Conservation (phyloP, 2,888 invertebrate species). For the Dysmachus trigonus region DNA sequence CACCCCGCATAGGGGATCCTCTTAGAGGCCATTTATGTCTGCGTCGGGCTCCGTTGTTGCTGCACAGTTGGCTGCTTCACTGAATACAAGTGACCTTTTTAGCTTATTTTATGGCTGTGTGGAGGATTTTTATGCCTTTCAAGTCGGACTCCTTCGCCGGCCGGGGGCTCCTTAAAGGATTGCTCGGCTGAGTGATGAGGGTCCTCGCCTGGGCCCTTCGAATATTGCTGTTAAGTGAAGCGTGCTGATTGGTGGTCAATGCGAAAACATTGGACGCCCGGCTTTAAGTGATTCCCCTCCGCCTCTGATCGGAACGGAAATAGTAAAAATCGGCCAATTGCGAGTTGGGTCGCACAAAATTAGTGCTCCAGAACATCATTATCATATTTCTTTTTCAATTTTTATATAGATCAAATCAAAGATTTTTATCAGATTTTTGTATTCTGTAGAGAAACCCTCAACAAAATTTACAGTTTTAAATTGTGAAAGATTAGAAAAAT, state of each 20-base stretch:
- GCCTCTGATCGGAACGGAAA: not conserved
- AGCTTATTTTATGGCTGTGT: conserved; percentile 45
- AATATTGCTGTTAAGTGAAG: conserved; percentile 36
- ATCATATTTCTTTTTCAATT: not conserved
- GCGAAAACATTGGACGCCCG: not conserved
- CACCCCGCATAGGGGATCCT: not conserved
- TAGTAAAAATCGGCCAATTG: not conserved
- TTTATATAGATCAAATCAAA: not conserved
- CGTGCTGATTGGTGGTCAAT: conserved; percentile 42
- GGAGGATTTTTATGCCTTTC: conserved; percentile 37
- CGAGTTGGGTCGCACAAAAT: not conserved
- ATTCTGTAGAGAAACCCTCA: too few relatives aligned
- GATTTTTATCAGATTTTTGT: not conserved
- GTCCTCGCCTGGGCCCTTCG: not conserved
- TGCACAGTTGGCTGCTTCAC: conserved; percentile 45
- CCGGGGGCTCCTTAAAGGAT: conserved; percentile 18
- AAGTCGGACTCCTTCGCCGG: conserved; percentile 2
- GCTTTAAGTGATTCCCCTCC: not conserved
- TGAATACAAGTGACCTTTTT: conserved; percentile 49
- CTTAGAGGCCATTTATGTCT: conserved; percentile 39
- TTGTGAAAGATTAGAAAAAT: too few relatives aligned
- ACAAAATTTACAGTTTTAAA: too few relatives aligned
- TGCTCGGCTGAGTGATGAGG: conserved; percentile 26
- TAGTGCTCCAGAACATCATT: not conserved
- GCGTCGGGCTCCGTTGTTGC: conserved; percentile 7